These are phyloP conservation scores for Euplexia lucipara DNA, from an alignment of 2,888 invertebrate genomes.

Conservation along the genomic window DNA sequence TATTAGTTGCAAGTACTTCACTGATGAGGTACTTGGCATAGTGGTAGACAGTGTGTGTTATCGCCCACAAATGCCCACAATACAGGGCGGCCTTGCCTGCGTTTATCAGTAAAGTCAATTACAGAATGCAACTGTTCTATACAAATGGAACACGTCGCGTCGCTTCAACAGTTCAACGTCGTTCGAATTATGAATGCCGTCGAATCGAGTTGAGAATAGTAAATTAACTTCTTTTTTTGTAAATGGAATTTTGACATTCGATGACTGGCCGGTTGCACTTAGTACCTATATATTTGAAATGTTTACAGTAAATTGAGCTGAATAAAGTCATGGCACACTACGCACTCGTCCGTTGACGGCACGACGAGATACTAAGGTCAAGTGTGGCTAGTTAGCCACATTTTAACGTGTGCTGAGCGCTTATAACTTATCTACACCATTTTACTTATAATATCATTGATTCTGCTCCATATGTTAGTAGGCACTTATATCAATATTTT, in stretches of 20 bases:
- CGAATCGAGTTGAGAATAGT: conserved; percentile 9
- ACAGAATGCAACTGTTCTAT: conserved; percentile 63
- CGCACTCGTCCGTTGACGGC: no score
- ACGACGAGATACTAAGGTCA: no score
- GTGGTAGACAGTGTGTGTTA: conserved; percentile 62
- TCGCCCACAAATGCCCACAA: conserved; percentile 65
- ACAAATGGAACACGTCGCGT: conserved; percentile 50
- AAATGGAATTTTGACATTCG: not conserved
- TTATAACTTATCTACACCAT: no score
- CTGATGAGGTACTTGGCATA: conserved; percentile 12
- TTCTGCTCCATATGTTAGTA: no score
- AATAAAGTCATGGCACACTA: no score
- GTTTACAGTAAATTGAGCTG: no score
- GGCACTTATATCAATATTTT: not conserved
- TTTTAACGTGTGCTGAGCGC: no score
- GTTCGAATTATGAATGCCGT: conserved; percentile 43
- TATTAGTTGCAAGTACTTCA: conserved; percentile 44
- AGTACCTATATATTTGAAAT: no score
- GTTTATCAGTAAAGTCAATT: conserved; percentile 74
- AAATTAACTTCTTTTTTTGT: not conserved
- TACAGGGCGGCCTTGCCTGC: conserved; percentile 68
- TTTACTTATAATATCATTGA: no score
- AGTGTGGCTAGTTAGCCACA: no score
- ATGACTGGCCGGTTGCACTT: no score
- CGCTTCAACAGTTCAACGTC: conserved; percentile 20